Percentiles rank a stretch among this genome's conserved stretches.
Evolutionary conservation across 2,888 invertebrate species (phyloP).

Genomic region (Crematogaster levior): DNA sequence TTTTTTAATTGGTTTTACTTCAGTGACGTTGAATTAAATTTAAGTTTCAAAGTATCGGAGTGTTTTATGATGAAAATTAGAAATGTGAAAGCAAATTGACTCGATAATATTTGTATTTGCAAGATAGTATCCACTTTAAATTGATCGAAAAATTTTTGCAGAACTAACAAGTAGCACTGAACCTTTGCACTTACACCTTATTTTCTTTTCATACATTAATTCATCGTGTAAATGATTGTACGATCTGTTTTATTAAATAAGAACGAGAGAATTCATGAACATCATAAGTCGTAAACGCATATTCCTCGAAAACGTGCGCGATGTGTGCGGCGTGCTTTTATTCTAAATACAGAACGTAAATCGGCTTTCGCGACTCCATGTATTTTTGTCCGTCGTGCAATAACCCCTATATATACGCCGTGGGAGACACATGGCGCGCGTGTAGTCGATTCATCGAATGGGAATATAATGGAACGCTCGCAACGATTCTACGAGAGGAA

Average conservation of each 20-base stretch:
- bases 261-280: not conserved
- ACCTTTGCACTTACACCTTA: not conserved
- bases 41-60: not conserved
- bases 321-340: constrained; percentile 50
- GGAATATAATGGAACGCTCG: constrained; percentile 47
- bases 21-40: not conserved
- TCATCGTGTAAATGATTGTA: not conserved
- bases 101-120: not conserved
- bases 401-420: constrained; percentile 60
- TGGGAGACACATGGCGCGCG: constrained; percentile 51
- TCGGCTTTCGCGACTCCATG: constrained; percentile 62
- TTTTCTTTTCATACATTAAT: not conserved
- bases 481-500: constrained; percentile 24
- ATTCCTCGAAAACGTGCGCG: not conserved
- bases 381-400: constrained; percentile 68
- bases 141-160: not conserved
- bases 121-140: not conserved
- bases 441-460: constrained; percentile 54
- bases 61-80: not conserved
- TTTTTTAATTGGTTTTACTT: not conserved
- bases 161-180: not conserved
- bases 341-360: constrained; percentile 68
- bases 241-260: not conserved
- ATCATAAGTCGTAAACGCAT: not conserved
- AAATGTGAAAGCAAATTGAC: not conserved